Conservation (phyloP, 2,888 invertebrate genomes). For the Homarus gammarus region DNA sequence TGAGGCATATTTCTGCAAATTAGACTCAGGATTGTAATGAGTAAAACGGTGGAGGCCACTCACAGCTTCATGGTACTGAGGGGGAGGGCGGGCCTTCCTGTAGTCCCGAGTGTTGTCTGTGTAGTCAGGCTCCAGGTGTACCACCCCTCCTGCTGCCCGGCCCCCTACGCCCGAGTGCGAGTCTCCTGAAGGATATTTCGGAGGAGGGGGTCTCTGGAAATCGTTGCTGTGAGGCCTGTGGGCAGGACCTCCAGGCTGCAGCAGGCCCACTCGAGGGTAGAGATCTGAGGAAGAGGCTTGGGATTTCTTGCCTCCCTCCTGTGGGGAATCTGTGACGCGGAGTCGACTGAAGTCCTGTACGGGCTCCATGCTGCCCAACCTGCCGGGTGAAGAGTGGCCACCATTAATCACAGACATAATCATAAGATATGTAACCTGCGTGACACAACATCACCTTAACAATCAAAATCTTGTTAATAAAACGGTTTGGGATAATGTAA, state of each 20-base stretch:
- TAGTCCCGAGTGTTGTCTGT: background rate
- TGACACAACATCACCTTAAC: background rate
- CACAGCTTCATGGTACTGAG: conserved; percentile 29
- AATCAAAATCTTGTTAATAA: background rate
- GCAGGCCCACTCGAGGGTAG: background rate
- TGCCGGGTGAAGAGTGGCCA: background rate
- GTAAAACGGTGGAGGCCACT: background rate
- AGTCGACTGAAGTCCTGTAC: conserved; percentile 60
- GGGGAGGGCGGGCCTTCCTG: conserved; percentile 24
- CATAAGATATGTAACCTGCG: background rate
- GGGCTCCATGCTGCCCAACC: conserved; percentile 46
- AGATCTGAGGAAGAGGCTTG: background rate
- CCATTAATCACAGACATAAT: background rate
- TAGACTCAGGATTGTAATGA: background rate
- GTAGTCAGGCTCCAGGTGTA: background rate
- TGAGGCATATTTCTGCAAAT: conserved; percentile 56
- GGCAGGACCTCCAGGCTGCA: background rate
- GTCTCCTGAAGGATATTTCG: background rate
- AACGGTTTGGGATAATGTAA: too few species aligned
- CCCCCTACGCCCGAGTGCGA: background rate
- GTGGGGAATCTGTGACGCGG: conserved; percentile 52
- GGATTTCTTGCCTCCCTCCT: background rate
- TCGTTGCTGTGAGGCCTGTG: background rate
- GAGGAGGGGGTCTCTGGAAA: background rate
- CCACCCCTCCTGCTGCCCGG: background rate